Conservation (phyloP, 2,113 vertebrate species). For the Stercorarius parasiticus region DNA sequence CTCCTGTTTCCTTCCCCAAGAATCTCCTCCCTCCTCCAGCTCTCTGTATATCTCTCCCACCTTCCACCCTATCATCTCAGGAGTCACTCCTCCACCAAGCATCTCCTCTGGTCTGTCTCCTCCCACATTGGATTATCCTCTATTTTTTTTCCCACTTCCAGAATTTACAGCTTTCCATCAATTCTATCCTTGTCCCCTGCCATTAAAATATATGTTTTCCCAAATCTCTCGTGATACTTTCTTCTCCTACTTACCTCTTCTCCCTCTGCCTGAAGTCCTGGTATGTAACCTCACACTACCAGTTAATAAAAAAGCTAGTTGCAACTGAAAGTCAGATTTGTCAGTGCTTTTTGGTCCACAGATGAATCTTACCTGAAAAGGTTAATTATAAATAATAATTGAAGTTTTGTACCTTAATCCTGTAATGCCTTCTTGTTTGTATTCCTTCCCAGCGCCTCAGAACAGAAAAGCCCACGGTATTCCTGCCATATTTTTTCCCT, state of each 20-base stretch:
- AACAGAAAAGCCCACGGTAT: not conserved
- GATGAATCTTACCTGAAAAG: not conserved
- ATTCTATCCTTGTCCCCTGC: not conserved
- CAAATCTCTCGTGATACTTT: not conserved
- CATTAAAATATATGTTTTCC: not conserved
- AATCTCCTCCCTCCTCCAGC: not conserved
- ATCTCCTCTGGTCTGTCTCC: not conserved
- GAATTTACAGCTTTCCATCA: not conserved
- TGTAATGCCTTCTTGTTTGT: not conserved
- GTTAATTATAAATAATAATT: not conserved
- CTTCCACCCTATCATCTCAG: slow-evolving; percentile 3
- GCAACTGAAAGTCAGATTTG: not conserved
- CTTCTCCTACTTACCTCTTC: not conserved
- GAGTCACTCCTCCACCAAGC: not conserved
- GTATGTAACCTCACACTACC: not conserved
- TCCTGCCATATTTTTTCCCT: not conserved
- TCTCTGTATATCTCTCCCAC: not conserved
- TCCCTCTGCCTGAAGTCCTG: not conserved
- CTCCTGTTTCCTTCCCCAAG: not conserved
- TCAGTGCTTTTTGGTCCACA: not conserved
- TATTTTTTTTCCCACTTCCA: not conserved
- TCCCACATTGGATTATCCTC: not conserved
- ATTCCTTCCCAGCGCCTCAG: not conserved
- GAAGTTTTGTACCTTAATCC: not conserved
- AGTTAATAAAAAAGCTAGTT: not conserved